Conservation (phyloP, 2,113 vertebrate species). For the Pica pica region DNA sequence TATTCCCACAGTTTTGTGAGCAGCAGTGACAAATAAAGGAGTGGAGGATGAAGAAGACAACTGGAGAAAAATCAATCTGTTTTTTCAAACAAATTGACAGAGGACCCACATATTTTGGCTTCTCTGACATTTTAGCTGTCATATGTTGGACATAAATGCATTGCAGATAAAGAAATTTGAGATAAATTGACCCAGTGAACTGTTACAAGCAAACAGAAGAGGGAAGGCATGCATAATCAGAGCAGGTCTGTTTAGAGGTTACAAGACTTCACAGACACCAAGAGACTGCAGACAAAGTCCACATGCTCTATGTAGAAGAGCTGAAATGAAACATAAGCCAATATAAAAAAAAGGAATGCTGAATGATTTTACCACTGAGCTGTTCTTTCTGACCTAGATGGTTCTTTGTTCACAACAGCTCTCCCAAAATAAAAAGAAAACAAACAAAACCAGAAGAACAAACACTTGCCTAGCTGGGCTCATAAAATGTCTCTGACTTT, state of each 20-base stretch:
- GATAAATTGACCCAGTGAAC: neutral
- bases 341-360: neutral
- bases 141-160: neutral
- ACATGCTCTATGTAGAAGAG: neutral
- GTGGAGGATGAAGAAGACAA: neutral
- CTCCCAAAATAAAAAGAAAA: neutral
- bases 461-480: rapidly evolving
- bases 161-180: neutral
- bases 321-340: neutral
- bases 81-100: neutral
- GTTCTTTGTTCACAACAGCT: neutral
- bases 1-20: neutral
- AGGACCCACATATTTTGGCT: neutral
- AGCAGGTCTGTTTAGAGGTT: neutral
- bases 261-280: neutral
- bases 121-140: neutral
- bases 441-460: neutral
- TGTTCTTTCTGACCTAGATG: neutral
- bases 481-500: neutral
- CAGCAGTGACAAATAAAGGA: neutral
- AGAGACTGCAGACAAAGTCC: neutral
- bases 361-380: neutral
- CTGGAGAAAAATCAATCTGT: neutral
- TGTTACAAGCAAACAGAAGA: neutral
- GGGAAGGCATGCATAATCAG: neutral